A percentile compares a stretch with the other conserved stretches of the same genome.
These are phyloP conservation scores for Notolepis coatsorum DNA, from an alignment of 2,797 vertebrate species.

Conservation along the genomic window DNA sequence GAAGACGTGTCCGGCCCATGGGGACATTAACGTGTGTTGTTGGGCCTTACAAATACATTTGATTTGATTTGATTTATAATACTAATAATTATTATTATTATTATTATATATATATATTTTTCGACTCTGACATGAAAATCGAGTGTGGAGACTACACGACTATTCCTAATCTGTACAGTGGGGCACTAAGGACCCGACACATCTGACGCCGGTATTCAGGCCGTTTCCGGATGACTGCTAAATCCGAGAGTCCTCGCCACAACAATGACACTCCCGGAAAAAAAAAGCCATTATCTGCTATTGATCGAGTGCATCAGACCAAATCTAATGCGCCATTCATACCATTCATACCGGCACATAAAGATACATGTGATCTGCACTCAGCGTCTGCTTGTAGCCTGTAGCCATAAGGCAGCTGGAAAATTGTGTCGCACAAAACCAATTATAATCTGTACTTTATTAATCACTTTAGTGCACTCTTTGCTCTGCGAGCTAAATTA, in stretches of 20 bases:
- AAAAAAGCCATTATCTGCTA: slow-evolving; percentile 38
- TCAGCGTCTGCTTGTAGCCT: slow-evolving; percentile 28
- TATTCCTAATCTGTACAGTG: too few relatives aligned
- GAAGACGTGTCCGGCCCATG: too few relatives aligned
- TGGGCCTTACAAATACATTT: too few relatives aligned
- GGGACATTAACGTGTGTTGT: too few relatives aligned
- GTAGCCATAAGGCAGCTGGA: slow-evolving; percentile 30
- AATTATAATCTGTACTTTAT: slow-evolving; percentile 61
- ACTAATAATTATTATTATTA: too few relatives aligned
- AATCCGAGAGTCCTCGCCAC: slow-evolving; percentile 54
- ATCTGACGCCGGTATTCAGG: slow-evolving; percentile 34
- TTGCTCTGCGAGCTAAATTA: slow-evolving; percentile 41
- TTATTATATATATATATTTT: too few relatives aligned
- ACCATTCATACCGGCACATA: slow-evolving; percentile 22
- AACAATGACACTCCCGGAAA: slow-evolving; percentile 26
- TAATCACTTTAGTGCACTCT: slow-evolving; percentile 63
- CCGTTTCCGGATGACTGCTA: slow-evolving; percentile 27
- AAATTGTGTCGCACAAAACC: slow-evolving; percentile 34
- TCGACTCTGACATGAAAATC: too few relatives aligned
- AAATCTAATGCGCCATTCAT: slow-evolving; percentile 17
- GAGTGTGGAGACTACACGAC: too few relatives aligned
- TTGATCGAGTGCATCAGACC: slow-evolving; percentile 43
- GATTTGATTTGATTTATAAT: too few relatives aligned
- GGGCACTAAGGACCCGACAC: slow-evolving; percentile 41
- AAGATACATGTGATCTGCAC: slow-evolving; percentile 34